Evolutionary conservation across 2,113 vertebrate genomes (phyloP).

Genomic region (Xyrauchen texanus): DNA sequence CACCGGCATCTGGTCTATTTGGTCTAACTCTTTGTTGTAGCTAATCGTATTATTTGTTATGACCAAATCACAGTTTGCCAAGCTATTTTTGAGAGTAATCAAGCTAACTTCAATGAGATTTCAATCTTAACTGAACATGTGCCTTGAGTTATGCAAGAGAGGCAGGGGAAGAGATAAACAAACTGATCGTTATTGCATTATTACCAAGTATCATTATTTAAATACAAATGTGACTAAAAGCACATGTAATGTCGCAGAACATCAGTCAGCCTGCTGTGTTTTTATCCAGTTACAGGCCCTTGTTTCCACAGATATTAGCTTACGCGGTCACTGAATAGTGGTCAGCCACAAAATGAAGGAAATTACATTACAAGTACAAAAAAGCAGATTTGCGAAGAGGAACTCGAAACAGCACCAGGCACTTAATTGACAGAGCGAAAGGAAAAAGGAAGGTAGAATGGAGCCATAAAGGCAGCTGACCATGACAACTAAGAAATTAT

Average conservation of each 20-base stretch:
- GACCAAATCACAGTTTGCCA: neutral
- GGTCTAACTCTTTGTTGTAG: conserved; percentile 37
- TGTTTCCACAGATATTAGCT: conserved; percentile 5
- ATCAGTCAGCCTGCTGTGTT: neutral
- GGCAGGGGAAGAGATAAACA: conserved; percentile 8
- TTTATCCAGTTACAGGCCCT: neutral
- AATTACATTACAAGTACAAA: conserved; percentile 7
- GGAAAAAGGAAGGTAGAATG: neutral
- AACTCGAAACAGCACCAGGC: neutral
- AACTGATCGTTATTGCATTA: conserved; percentile 13
- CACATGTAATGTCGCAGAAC: neutral
- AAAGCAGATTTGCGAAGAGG: neutral
- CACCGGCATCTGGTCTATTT: conserved; percentile 7
- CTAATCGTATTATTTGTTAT: conserved; percentile 36
- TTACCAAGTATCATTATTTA: conserved; percentile 11
- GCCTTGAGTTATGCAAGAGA: conserved; percentile 10
- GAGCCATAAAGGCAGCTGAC: conserved; percentile 10
- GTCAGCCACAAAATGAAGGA: conserved; percentile 9
- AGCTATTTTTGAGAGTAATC: conserved; percentile 23
- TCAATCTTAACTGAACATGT: conserved; percentile 17
- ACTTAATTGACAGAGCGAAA: conserved; percentile 11
- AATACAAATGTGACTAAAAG: conserved; percentile 11
- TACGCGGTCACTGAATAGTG: conserved; percentile 1
- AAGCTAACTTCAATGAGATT: neutral
- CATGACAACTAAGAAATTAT: conserved; percentile 27